Conservation (phyloP, 2,113 vertebrate genomes). For the Onychostruthus taczanowskii region DNA sequence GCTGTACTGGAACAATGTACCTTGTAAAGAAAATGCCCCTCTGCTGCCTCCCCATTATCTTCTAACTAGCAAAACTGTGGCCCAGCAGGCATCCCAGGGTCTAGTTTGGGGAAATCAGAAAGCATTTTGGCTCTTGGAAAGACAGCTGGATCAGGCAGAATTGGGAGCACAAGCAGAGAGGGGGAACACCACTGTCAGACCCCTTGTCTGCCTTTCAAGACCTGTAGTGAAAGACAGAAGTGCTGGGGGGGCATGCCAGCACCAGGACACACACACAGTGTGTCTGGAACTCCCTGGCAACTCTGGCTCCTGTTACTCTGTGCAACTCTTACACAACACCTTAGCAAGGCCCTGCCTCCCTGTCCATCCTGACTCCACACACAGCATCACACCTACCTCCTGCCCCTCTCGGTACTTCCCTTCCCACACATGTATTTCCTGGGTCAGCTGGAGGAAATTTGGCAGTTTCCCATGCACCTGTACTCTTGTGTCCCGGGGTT, state of each 20-base stretch:
- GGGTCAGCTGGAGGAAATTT: not conserved
- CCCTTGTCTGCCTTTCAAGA: not conserved
- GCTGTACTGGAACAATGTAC: conserved; percentile 13
- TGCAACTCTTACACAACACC: not conserved
- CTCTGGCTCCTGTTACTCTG: not conserved
- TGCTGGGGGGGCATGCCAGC: not conserved
- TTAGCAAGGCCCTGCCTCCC: not conserved
- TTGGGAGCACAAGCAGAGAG: not conserved
- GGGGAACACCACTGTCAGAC: not conserved
- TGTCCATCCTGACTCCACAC: not conserved
- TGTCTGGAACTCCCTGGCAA: not conserved
- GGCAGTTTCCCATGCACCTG: not conserved
- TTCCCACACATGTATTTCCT: not conserved
- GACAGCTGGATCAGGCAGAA: not conserved
- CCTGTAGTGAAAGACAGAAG: not conserved
- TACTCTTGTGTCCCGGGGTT: not conserved
- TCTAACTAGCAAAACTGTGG: not conserved
- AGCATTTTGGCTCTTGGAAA: not conserved
- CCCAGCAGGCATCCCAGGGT: not conserved
- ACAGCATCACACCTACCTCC: not conserved
- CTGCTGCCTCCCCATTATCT: not conserved
- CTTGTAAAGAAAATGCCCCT: not conserved
- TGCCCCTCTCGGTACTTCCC: not conserved
- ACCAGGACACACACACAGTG: not conserved
- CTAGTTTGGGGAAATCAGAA: not conserved